Base-by-base conservation (phyloP, 1,140 invertebrate species). In the Myzus persicae region DNA sequence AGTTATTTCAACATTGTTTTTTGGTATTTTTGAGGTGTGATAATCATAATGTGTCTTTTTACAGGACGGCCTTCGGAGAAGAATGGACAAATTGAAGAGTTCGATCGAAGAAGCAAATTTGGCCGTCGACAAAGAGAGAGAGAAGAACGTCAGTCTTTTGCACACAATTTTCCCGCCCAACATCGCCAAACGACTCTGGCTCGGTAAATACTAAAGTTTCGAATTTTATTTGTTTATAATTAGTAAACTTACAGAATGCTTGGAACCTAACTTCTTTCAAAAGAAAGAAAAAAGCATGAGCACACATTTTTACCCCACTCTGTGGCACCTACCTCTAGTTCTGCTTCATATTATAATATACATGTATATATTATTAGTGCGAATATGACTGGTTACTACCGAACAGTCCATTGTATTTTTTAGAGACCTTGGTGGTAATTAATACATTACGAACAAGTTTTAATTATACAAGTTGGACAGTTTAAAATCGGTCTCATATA, bases 31-130 rank as follows among this genome's bases (percentile, higher is more conserved):
- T 1, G 14, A 76, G 5, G 18, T 2, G 20, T 24, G 14, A 4
- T 36, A 20, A 36, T 59, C 54, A 84, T 31, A 31, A 8, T 42
- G 42, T 48, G 7, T 51, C 11, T 40, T 59, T 59, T 90, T 40
- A 31, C 95, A 99, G 97, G 98, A 99, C 95, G 98, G 98, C n/a
- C 95, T 99, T 38, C 97, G 98, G 94, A 96, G 98, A 94, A 96
- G 98, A 94, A 99, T 99, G 98, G 98, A 99, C 94, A 99, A 99
- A 95, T 95, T 99, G 94, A 99, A 99, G 95, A 98, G 97, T 94
- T 98, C 98, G 38, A 99, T 99, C 94, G 98, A 99, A 95, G 98
- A 98, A 95, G 98, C 98, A 5, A 99, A 97, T 94, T 96, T 97
- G 94, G 98, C 98, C 0, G 98, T 99, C 1, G 98, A 98, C 94